Base-by-base conservation (phyloP, 2,888 invertebrate genomes). In the Philaethria dido region DNA sequence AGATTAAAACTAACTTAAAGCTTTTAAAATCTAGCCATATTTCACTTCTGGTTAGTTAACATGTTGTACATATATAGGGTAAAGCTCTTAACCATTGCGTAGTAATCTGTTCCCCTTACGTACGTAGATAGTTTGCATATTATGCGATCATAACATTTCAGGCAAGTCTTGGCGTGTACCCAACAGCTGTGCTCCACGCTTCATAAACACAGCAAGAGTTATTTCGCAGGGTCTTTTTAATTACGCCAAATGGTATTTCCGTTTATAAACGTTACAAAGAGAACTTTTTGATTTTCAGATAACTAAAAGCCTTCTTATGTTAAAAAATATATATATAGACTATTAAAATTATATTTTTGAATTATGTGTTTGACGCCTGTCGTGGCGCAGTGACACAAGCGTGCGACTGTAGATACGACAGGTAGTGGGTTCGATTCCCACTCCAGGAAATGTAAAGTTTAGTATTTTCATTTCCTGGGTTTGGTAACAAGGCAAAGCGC, bases 181-280 rank as follows among this genome's bases (percentile, higher is more conserved):
- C 70, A 70, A 66, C 44, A 61, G 60, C 57, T 66, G 63, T 66
- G 68, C 62, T 54, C 45, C 57, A 55, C 36, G 65, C 59, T 47
- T 61, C 50, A 55, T 69, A 62, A 69, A 52, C 63, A 66, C 48
- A 52, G 55, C 57, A 16, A 59, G 44, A 45, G 44, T 64, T 47
- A 25, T 48, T 66, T 69, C 36, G 61, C 54, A 44, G 64, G 63
- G 50, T 55, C 25, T 16, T 68, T 61, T 64, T 39, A 60, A n/a
- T 54, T 54, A 25, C 22, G 59, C 52, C 64, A 60, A 60, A 64
- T 54, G 33, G 36, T 44, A 18, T 39, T 50, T 50, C 50, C 25
- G 45, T 62, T 55, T n/a, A 39, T 57, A 16, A 42, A 57, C 29
- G 39, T 22, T 16, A 55, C 39, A 57, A 57, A 1, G 9, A 25